Conservation (phyloP, 2,797 vertebrate genomes). For the Takifugu ocellatus region DNA sequence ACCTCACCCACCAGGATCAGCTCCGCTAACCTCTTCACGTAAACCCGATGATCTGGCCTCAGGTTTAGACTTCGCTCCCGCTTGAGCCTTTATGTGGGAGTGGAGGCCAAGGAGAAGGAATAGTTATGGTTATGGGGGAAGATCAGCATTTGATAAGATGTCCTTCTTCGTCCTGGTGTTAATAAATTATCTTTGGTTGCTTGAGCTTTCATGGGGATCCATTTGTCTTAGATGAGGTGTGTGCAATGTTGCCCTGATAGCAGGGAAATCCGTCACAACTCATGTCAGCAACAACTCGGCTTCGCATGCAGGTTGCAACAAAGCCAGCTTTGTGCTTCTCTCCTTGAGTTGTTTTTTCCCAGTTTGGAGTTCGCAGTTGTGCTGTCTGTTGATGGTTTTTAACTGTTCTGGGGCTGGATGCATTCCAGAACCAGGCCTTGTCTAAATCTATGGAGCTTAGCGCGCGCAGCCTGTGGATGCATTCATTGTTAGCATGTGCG, state of each 20-base stretch:
- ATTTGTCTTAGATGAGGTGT: conserved; percentile 17
- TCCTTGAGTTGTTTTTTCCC: conserved; percentile 19
- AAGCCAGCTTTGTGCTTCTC: conserved; percentile 19
- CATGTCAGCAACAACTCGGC: conserved; percentile 17
- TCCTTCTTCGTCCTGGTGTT: conserved; percentile 7
- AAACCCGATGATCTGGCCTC: conserved; percentile 55
- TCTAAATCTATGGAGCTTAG: conserved; percentile 37
- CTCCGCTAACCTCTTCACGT: conserved; percentile 41
- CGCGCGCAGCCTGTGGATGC: conserved; percentile 16
- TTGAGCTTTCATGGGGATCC: conserved; percentile 14
- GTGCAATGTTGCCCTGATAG: conserved; percentile 11
- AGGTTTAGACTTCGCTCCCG: conserved; percentile 36
- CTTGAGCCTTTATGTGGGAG: conserved; percentile 27
- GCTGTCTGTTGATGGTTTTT: conserved; percentile 39
- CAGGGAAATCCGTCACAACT: conserved; percentile 22
- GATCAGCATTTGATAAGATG: conserved; percentile 2
- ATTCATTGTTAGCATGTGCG: conserved; percentile 39
- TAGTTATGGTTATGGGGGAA: conserved; percentile 31
- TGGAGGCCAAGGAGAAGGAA: conserved; percentile 10
- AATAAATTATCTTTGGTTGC: conserved; percentile 12
- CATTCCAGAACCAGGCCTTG: conserved; percentile 36
- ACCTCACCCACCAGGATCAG: conserved; percentile 59
- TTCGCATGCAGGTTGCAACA: conserved; percentile 20
- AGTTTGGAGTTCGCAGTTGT: conserved; percentile 18
- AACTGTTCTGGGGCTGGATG: conserved; percentile 35